A percentile compares a stretch with the other conserved stretches of the same genome.
Evolutionary conservation across 2,797 vertebrate species (phyloP).

Genomic region (Vespertilio murinus): DNA sequence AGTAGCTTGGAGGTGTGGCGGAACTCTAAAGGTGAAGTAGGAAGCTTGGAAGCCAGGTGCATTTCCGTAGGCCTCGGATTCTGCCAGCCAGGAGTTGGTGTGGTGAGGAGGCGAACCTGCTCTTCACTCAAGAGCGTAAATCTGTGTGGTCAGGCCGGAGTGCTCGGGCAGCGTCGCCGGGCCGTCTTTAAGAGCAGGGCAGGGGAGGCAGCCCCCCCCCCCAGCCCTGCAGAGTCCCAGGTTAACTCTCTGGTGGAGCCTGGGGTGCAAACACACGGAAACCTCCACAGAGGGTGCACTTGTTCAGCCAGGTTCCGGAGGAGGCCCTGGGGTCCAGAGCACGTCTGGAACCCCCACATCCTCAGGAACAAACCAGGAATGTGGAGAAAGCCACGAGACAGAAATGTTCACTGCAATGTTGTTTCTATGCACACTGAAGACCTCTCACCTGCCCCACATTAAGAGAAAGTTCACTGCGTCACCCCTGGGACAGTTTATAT

Average conservation of each 20-base stretch:
- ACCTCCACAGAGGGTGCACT: not conserved
- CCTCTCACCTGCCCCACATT: not conserved
- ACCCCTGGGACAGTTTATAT: not conserved
- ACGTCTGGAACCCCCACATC: not conserved
- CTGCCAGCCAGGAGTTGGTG: not conserved
- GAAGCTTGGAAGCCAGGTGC: not conserved
- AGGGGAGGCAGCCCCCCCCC: not conserved
- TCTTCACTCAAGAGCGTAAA: not conserved
- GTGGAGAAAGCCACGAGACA: not conserved
- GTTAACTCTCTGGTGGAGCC: not conserved
- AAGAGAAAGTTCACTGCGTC: not conserved
- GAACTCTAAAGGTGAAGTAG: not conserved
- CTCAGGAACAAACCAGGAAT: not conserved
- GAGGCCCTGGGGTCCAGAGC: not conserved
- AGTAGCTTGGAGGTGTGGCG: not conserved
- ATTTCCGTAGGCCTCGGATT: accelerated
- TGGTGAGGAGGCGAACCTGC: not conserved
- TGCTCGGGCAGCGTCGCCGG: too few species aligned
- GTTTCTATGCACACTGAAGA: not conserved
- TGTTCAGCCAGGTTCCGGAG: not conserved
- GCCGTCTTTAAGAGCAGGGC: not conserved
- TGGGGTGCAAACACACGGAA: not conserved
- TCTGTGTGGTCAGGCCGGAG: not conserved
- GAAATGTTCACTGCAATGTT: not conserved
- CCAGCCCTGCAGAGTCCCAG: not conserved